A percentile compares a stretch with the other conserved stretches of the same genome.
Evolutionary conservation across 2,797 vertebrate species (phyloP).

Genomic region (Echiichthys vipera): DNA sequence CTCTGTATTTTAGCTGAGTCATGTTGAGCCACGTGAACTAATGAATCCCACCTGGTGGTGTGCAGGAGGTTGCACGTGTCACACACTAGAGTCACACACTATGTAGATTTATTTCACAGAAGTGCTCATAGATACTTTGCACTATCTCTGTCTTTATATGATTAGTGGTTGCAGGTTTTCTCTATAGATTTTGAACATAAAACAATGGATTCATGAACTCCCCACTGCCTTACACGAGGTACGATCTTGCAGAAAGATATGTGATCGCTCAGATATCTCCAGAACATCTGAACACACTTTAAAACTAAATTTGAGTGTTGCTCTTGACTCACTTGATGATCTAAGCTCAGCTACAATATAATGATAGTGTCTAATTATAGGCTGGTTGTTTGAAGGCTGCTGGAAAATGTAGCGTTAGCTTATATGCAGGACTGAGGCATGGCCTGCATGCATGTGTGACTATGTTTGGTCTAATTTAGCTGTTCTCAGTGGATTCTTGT

Average conservation of each 20-base stretch:
- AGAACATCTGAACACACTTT: slow-evolving; percentile 72
- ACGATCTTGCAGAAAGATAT: slow-evolving; percentile 1
- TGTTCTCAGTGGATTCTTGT: slow-evolving; percentile 40
- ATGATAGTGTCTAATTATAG: slow-evolving; percentile 78
- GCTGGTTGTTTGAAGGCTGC: slow-evolving; percentile 67
- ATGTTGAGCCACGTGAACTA: slow-evolving; percentile 48
- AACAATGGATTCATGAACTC: background rate
- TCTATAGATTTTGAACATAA: background rate
- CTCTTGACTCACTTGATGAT: slow-evolving; percentile 69
- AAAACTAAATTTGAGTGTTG: slow-evolving; percentile 49
- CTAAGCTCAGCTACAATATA: slow-evolving; percentile 72
- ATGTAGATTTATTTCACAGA: background rate
- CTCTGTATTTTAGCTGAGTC: slow-evolving; percentile 71
- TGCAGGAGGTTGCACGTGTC: slow-evolving; percentile 27
- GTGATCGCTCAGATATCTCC: slow-evolving; percentile 18
- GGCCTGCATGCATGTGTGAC: slow-evolving; percentile 56
- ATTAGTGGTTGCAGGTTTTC: background rate
- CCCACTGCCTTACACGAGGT: background rate
- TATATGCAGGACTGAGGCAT: slow-evolving; percentile 63
- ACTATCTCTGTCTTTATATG: background rate
- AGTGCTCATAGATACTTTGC: background rate
- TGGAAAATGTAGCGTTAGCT: slow-evolving; percentile 76
- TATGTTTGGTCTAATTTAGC: slow-evolving; percentile 67
- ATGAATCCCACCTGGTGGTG: slow-evolving; percentile 67
- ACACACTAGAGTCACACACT: background rate